A percentile compares a stretch with the other conserved stretches of the same genome.
Evolutionary conservation across 2,113 vertebrate species (phyloP).

Genomic region (Pedetes capensis): DNA sequence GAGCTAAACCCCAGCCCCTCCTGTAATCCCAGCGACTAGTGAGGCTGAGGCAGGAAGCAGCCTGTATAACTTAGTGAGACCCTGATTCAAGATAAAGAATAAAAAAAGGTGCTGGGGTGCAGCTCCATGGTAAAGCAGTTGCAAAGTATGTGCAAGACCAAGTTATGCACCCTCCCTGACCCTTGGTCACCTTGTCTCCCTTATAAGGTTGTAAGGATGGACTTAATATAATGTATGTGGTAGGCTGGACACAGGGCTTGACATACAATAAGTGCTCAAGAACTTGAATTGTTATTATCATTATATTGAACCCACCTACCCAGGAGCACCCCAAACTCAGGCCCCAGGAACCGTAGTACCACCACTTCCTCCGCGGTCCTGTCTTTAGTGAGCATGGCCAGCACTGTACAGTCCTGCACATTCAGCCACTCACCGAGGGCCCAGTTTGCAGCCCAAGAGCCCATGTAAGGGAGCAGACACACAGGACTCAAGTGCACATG

Average conservation of each 20-base stretch:
- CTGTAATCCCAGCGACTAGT: no score
- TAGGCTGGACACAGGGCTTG: not conserved
- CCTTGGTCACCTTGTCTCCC: not conserved
- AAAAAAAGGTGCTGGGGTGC: no score
- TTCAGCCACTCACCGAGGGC: not conserved
- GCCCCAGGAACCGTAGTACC: not conserved
- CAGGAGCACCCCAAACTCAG: not conserved
- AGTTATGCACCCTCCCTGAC: not conserved
- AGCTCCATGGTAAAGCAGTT: no score
- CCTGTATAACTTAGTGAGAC: no score
- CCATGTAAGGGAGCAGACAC: not conserved
- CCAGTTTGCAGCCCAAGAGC: not conserved
- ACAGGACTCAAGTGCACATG: not conserved
- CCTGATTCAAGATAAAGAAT: no score
- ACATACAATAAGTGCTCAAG: not conserved
- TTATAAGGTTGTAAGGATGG: not conserved
- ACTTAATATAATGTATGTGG: not conserved
- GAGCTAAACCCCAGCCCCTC: no score
- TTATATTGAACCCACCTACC: not conserved
- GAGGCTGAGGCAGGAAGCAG: no score
- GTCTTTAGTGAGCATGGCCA: not conserved
- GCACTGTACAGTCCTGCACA: not conserved
- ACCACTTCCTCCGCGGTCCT: not conserved
- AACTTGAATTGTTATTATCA: not conserved
- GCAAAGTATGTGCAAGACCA: no score